Evolutionary conservation across 2,113 vertebrate species (phyloP).

Genomic region (Cairina moschata): DNA sequence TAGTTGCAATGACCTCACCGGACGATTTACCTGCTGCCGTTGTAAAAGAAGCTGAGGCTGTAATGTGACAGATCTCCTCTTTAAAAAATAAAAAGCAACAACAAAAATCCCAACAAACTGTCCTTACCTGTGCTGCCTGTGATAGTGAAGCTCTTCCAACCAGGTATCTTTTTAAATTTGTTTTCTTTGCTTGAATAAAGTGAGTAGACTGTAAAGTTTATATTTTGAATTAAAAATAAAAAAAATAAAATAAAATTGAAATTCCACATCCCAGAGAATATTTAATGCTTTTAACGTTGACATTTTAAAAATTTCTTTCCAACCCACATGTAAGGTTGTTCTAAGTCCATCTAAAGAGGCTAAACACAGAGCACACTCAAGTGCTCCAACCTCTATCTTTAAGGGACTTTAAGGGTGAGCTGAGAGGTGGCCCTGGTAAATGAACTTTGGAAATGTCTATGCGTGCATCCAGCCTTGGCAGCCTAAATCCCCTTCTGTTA

Average conservation of each 20-base stretch:
- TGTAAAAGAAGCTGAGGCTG: neutral
- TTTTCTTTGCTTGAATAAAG: neutral
- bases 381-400: neutral
- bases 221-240: slow-evolving; percentile 6
- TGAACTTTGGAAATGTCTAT: neutral
- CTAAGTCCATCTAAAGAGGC: neutral
- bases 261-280: neutral
- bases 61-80: neutral
- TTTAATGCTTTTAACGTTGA: neutral
- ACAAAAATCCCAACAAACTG: neutral
- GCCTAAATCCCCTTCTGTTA: neutral
- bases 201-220: neutral
- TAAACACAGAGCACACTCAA: neutral
- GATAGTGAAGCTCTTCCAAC: neutral
- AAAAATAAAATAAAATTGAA: neutral
- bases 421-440: neutral
- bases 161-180: neutral
- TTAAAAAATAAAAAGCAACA: neutral
- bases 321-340: neutral
- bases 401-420: neutral
- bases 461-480: neutral
- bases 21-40: neutral
- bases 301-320: neutral
- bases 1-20: neutral
- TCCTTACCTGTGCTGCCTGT: neutral